Evolutionary conservation across 2,888 invertebrate genomes (phyloP), one percentile per base, ranked within the genome.

Genomic region (Hypomecis punctinalis): DNA sequence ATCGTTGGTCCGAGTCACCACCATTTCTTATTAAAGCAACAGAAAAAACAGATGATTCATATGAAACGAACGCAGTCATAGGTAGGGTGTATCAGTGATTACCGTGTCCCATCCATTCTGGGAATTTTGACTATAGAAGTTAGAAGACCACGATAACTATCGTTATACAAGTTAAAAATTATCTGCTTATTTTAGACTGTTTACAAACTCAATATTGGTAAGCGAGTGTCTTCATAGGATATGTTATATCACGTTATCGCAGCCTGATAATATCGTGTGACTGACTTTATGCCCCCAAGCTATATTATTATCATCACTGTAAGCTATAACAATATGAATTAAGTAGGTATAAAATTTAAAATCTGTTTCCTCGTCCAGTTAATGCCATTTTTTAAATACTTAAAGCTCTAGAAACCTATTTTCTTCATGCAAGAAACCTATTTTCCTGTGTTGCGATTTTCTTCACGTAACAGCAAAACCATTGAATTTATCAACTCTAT

Each of bases 1-100:
- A 69, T 68, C 61, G 42, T 33, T 35, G 48, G 48, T 35, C 40
- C 65, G 63, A 69, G 62, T 70, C 69, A 67, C 63, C 60, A 36
- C 46, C 43, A 67, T 60, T 70, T 68, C 68, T 72, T 59, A 67
- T 63, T 55, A 69, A 58, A 52, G 47, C 49, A 45, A 56, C 69
- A 68, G 58, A 70, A 73, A 72, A 72, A 70, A 43, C 36, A 52
- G 40, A 66, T 76, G 76, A 76, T 73, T 76, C 73, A 76, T 71
- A 54, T 43, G 49, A 64, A 67, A 56, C 46, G 43, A 58, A 45
- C 53, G 57, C 53, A 63, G 23, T 23, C 23, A 43, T 54, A 57
- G 47, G 37, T 54, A 23, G 61, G 47, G 37, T 54, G 37, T 37
- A 23, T 43, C 36, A 10, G 35, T 36, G 42, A 52, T 35, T 6